Conservation (phyloP, 2,113 vertebrate species). For the Dicentrarchus labrax region DNA sequence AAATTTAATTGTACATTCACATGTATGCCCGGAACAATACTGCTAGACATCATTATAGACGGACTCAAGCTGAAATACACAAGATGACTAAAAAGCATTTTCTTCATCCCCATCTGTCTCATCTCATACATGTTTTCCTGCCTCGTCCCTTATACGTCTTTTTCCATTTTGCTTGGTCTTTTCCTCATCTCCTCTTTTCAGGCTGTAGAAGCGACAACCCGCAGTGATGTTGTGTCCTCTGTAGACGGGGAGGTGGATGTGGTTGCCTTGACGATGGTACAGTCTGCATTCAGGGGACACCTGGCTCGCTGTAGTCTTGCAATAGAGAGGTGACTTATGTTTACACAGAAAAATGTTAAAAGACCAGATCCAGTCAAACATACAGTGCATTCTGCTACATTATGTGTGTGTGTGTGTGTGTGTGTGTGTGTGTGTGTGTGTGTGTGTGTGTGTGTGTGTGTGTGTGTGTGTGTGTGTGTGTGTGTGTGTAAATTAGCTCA, state of each 20-base stretch:
- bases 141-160: not conserved
- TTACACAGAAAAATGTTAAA: not conserved
- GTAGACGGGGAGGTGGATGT: constrained; percentile 61
- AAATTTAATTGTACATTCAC: not conserved
- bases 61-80: constrained; percentile 18
- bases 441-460: not conserved
- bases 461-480: constrained; percentile 19
- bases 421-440: too few relatives aligned
- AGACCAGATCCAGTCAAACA: not conserved
- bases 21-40: too few relatives aligned
- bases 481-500: constrained; percentile 46
- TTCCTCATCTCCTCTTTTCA: constrained; percentile 57
- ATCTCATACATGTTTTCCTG: not conserved
- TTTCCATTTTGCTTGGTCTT: not conserved
- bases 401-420: not conserved
- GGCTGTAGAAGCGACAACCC: constrained; percentile 53
- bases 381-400: not conserved
- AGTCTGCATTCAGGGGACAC: constrained; percentile 90
- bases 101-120: not conserved
- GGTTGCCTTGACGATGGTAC: constrained; percentile 83
- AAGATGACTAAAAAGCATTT: constrained; percentile 20
- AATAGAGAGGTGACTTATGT: constrained; percentile 81
- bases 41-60: not conserved
- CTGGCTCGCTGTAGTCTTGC: constrained; percentile 77
- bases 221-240: constrained; percentile 32